phyloP scores from a whole-genome alignment of 1,140 invertebrate genomes.

The Galleria mellonella region DNA sequence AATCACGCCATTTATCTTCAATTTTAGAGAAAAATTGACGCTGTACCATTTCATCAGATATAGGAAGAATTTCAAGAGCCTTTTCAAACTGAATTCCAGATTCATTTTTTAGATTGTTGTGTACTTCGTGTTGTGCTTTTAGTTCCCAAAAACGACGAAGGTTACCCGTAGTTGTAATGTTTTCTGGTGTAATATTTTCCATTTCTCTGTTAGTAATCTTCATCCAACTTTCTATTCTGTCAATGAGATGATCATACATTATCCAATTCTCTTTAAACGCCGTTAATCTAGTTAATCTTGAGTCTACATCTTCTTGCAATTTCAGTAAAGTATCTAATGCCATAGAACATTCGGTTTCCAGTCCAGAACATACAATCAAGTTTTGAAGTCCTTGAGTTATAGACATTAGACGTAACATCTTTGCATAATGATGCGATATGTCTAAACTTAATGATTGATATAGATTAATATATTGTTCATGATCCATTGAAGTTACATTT shows the following conservation, averaged over 20 bases:
- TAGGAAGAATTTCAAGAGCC: slow-evolving; percentile 83
- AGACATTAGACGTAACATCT: slow-evolving; percentile 81
- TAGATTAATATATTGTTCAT: slow-evolving; percentile 87
- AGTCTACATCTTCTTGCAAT: slow-evolving; percentile 83
- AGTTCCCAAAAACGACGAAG: slow-evolving; percentile 90
- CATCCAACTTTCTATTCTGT: slow-evolving; percentile 84
- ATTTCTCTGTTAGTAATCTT: slow-evolving; percentile 80
- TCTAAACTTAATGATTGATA: slow-evolving; percentile 87
- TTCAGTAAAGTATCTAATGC: slow-evolving; percentile 81
- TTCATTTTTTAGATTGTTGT: slow-evolving; percentile 85
- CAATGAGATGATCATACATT: slow-evolving; percentile 81
- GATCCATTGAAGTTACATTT: slow-evolving; percentile 85
- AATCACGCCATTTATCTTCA: slow-evolving; percentile 83
- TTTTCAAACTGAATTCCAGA: slow-evolving; percentile 83
- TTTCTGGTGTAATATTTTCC: slow-evolving; percentile 68
- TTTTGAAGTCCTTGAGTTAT: slow-evolving; percentile 84
- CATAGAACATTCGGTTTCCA: slow-evolving; percentile 81
- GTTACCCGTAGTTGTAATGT: slow-evolving; percentile 78
- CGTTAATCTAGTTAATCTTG: slow-evolving; percentile 79
- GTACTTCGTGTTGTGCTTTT: slow-evolving; percentile 90
- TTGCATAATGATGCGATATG: slow-evolving; percentile 84
- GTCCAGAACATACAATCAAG: slow-evolving; percentile 81
- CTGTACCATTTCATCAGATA: slow-evolving; percentile 88
- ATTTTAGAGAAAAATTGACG: slow-evolving; percentile 84
- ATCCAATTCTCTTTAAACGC: slow-evolving; percentile 86